Evolutionary conservation across 2,888 invertebrate genomes (phyloP), one percentile per base, ranked within the genome.

Genomic region (Ernsta delagoae): DNA sequence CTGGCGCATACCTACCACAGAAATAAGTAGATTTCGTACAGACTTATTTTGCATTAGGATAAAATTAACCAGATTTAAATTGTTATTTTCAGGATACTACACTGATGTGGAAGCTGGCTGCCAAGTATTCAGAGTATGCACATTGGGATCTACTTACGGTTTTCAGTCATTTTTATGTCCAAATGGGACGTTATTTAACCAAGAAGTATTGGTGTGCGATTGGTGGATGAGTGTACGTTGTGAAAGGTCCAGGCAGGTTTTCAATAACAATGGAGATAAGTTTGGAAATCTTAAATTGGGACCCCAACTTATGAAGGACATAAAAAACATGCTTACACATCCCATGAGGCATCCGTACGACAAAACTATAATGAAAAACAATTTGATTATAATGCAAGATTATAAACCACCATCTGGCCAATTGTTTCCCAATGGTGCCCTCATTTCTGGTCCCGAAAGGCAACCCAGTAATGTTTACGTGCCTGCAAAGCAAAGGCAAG

Each of bases 171-270:
- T 96, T 79, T 89, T 96, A 4, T 96, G 96, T 73, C 96, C 96
- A 5, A 95, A 96, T 75, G 96, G 96, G 70, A 95, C 96, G 8
- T 86, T 95, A 31, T 96, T 96, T 83, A 95, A 95, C 76, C 96
- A 96, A 84, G 94, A 94, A 61, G 91, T 95, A 3, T 90, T 95
- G 70, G 95, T 95, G 2, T 96, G 96, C 75, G 95, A 95, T 77
- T 96, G 96, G 96, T 96, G 96, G 96, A 95, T 94, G 88, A 95
- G 95, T 75, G 95, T 96, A 0, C 92, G 95, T 73, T 96, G 96
- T 75, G 85, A 90, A 45, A 81, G 89, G 39, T 90, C 94, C 3
- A 84, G 86, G 70, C 84, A 88, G 70, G 75, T 83, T 5, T 88
- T 90, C 72, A 91, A 87, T 71, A 83, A 79, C 36, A 88, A 89